Base-by-base conservation (phyloP, 2,888 invertebrate genomes). In the Lypha dubia region DNA sequence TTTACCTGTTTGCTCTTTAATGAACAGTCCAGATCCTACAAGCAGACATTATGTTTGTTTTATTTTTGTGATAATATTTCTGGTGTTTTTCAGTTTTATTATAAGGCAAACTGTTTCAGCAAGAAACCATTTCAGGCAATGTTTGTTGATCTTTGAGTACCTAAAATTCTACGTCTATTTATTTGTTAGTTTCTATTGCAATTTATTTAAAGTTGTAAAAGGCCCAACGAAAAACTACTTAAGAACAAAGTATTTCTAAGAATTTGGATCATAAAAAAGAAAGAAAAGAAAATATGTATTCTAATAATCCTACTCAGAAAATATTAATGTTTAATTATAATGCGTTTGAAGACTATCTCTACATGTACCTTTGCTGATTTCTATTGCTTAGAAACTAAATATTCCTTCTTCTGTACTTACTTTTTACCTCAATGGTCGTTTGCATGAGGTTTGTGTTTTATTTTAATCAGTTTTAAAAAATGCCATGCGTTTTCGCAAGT, bases 1-100 rank as follows among this genome's bases (percentile, higher is more conserved):
- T 24, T 65, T 73, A 67, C 79, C 71, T 83, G 73, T 67, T 60
- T 67, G 28, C 11, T 35, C 20, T 8, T 58, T 41, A n/a, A 41
- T 20, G 58, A 49, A 77, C 56, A 46, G 28, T 7, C 15, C 17
- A 46, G 15, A 38, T 41, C 38, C 44, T 53, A 53, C 24, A n/a
- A 20, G 15, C 15, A 20, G 17, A 46, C 44, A 22, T 22, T 44
- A 38, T 44, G n/a, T n/a, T 28, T 11, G 3, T n/a, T 28, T 17
- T 46, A 17, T 24, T 24, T 67, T 15, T 46, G 13, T 20, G 13
- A 11, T 20, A 17, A 49, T 28, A 32, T 62, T 9, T n/a, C 11
- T 41, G 20, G n/a, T 53, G 35, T 68, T 20, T 51, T 44, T 46
- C 1, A 51, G 20, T 38, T 20, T 35, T 60, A 4, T 11, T 5